A percentile compares a stretch with the other conserved stretches of the same genome.
These are phyloP conservation scores for Mimumesa dahlbomi DNA, from an alignment of 2,888 invertebrate genomes.

Conservation along the genomic window DNA sequence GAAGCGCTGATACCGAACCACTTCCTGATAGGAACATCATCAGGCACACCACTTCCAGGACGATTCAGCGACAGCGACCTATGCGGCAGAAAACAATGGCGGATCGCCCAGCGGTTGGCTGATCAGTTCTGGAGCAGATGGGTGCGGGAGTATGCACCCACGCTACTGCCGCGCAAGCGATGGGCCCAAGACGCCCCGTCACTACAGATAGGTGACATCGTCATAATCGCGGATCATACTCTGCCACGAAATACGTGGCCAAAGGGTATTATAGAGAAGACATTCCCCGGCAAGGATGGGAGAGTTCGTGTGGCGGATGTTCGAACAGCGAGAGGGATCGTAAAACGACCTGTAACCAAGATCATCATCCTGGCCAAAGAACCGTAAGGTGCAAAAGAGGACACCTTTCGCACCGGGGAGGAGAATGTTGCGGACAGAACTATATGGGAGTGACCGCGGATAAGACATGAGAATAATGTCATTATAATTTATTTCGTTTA, in stretches of 20 bases:
- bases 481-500: no score
- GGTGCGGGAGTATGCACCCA: neutral
- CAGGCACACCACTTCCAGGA: neutral
- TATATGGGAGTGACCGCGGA: no score
- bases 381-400: no score
- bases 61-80: no score
- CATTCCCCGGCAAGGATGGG: neutral
- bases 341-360: neutral
- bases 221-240: neutral
- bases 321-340: neutral
- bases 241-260: conserved; percentile 1
- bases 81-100: neutral
- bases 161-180: neutral
- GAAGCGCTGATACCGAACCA: neutral
- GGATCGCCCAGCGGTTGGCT: neutral
- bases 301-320: neutral
- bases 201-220: neutral
- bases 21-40: neutral
- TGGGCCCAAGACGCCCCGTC: neutral
- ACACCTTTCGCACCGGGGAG: no score
- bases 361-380: neutral
- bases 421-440: no score
- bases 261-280: neutral
- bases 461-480: no score
- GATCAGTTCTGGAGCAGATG: conserved; percentile 4